Percentiles rank a stretch among this genome's conserved stretches.
Evolutionary conservation across 2,113 vertebrate species (phyloP).

Genomic region (Plestiodon gilberti): DNA sequence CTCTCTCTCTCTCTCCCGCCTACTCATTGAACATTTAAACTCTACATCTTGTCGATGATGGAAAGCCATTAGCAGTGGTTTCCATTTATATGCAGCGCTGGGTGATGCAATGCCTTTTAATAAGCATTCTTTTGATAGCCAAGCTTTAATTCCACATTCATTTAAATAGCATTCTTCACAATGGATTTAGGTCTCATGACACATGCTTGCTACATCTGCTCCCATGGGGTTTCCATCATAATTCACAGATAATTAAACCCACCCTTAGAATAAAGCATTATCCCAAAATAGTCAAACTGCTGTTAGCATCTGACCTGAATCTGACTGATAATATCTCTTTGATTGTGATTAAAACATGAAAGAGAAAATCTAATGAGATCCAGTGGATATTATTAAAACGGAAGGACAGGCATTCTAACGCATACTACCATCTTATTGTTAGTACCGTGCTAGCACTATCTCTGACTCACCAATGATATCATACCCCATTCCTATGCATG

Average conservation of each 20-base stretch:
- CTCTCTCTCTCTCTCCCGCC: neutral
- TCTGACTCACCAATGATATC: neutral
- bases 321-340: slow-evolving; percentile 34
- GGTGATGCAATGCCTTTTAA: slow-evolving; percentile 52
- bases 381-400: neutral
- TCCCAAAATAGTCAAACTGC: slow-evolving; percentile 37
- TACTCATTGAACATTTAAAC: neutral
- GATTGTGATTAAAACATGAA: slow-evolving; percentile 17
- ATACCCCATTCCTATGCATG: neutral
- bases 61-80: neutral
- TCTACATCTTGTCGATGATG: slow-evolving; percentile 19
- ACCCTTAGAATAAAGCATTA: slow-evolving; percentile 43
- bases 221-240: slow-evolving; percentile 30
- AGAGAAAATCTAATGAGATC: slow-evolving; percentile 4
- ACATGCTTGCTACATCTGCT: slow-evolving; percentile 31
- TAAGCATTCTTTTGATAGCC: slow-evolving; percentile 42
- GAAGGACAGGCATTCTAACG: neutral
- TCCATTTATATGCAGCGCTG: slow-evolving; percentile 29
- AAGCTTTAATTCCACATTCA: slow-evolving; percentile 28
- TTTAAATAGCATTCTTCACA: slow-evolving; percentile 41
- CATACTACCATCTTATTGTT: neutral
- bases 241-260: slow-evolving; percentile 58
- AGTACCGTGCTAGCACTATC: neutral
- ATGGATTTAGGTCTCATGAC: slow-evolving; percentile 29
- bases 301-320: slow-evolving; percentile 42